Base-by-base conservation (phyloP, 1,140 invertebrate species). In the Caenorhabditis elegans region DNA sequence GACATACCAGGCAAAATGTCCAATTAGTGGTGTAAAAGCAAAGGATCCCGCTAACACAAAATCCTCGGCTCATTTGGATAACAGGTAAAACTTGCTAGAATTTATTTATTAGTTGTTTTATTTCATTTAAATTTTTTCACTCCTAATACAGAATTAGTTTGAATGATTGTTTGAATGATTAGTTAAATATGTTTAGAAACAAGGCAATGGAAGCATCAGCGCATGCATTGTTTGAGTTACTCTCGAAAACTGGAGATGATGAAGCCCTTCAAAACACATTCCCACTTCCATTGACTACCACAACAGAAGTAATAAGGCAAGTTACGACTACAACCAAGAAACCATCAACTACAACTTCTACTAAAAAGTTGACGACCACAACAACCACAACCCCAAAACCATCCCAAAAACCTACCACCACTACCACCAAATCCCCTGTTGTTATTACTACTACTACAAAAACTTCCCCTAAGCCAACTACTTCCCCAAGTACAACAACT, bases 1-100 rank as follows among this genome's bases (percentile, higher is more conserved):
- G 11, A 89, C 88, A 31, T 89, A 88, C 79, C 88, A 89, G 51
- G 89, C 88, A 8, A 83, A 79, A 81, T 89, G 88, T 28, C 89
- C 87, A 4, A 70, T 87, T 36, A 79, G 78, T 48, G 26, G 47
- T 39, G 60, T 70, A 3, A 70, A 70, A 39, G 31, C 60, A 10
- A 70, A 70, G 28, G 60, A 70, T 70, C 19, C 60, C 22, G 2
- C 60, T 10, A 70, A 70, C 24, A 43, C 70, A n/a, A 70, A 80
- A 43, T 26, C 55, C 17, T 79, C 76, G 6, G n/a, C 81, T 24
- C 49, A 49, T 36, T 78, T 75, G 70, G 49, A 78, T 39, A 55
- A 53, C 11, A 60, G 51, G 70, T 78, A 22, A 43, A 15, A 15
- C 24, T 46, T 48, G 24, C 10, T 60, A 1, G n/a, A n/a, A 1